These are phyloP conservation scores for Hoplias malabaricus DNA, from an alignment of 2,113 vertebrate genomes.

Conservation along the genomic window DNA sequence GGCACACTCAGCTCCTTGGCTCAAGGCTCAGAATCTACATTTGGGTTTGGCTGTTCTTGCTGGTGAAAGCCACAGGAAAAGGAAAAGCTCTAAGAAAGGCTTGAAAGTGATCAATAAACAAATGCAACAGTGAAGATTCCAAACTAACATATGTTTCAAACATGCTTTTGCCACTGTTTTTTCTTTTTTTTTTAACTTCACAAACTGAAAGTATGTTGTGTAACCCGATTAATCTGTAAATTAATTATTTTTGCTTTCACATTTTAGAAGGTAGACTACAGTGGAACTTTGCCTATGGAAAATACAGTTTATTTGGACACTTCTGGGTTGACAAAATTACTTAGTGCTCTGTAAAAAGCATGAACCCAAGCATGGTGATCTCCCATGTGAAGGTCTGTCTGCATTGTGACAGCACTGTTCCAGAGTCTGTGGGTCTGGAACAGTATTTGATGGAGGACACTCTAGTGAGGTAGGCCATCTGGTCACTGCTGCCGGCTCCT, in stretches of 20 bases:
- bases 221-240: background rate
- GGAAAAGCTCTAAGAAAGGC: constrained; percentile 73
- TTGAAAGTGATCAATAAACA: constrained; percentile 66
- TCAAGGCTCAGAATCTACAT: constrained; percentile 75
- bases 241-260: background rate
- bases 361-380: constrained; percentile 4
- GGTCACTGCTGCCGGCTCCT: constrained; percentile 72
- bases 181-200: background rate
- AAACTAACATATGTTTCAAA: constrained; percentile 16
- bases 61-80: constrained; percentile 77
- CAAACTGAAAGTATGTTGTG: background rate
- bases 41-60: constrained; percentile 77
- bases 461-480: constrained; percentile 64
- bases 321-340: background rate
- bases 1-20: constrained; percentile 62
- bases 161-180: background rate
- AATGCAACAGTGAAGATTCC: constrained; percentile 58
- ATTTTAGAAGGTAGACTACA: background rate
- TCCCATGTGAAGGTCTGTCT: background rate
- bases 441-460: constrained; percentile 32
- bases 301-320: background rate
- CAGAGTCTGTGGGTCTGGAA: constrained; percentile 4
- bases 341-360: too few relatives aligned
- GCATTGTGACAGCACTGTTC: background rate
- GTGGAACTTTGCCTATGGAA: background rate